Evolutionary conservation across 2,888 invertebrate genomes (phyloP).

Genomic region (Archips xylosteana): DNA sequence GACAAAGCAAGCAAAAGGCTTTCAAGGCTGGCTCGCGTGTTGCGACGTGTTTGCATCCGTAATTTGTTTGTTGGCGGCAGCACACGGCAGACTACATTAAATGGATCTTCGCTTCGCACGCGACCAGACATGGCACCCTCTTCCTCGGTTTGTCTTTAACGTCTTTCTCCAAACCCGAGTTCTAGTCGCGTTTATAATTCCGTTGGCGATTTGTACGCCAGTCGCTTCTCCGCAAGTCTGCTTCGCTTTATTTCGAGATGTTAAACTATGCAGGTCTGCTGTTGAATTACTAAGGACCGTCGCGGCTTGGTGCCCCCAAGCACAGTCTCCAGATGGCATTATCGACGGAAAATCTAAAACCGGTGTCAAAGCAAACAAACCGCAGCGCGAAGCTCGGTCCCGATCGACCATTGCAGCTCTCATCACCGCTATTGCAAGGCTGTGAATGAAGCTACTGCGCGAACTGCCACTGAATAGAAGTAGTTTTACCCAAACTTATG

Average conservation of each 20-base stretch:
- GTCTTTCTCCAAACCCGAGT: slow-evolving; percentile 55
- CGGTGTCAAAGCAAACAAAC: slow-evolving; percentile 62
- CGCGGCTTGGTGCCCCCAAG: slow-evolving; percentile 28
- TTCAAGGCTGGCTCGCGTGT: slow-evolving; percentile 80
- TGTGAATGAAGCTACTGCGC: slow-evolving; percentile 46
- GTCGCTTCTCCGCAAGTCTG: slow-evolving; percentile 17
- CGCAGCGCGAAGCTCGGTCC: slow-evolving; percentile 48
- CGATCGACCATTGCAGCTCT: slow-evolving; percentile 49
- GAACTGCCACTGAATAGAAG: slow-evolving; percentile 43
- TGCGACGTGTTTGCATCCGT: slow-evolving; percentile 83
- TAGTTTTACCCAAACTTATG: slow-evolving; percentile 61
- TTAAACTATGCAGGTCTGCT: slow-evolving; percentile 45
- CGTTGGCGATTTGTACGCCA: slow-evolving; percentile 41
- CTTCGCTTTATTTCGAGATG: slow-evolving; percentile 27
- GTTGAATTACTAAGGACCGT: slow-evolving; percentile 40
- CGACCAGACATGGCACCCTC: slow-evolving; percentile 64
- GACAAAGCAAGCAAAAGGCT: slow-evolving; percentile 83
- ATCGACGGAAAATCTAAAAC: slow-evolving; percentile 56
- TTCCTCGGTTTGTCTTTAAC: slow-evolving; percentile 53
- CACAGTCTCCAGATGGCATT: slow-evolving; percentile 46
- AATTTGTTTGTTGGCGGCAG: slow-evolving; percentile 84
- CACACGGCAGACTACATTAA: slow-evolving; percentile 79
- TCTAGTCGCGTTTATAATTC: slow-evolving; percentile 43
- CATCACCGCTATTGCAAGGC: slow-evolving; percentile 51
- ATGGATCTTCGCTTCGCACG: slow-evolving; percentile 78